Conservation (phyloP, 2,797 vertebrate genomes). For the Gambusia yucatana region DNA sequence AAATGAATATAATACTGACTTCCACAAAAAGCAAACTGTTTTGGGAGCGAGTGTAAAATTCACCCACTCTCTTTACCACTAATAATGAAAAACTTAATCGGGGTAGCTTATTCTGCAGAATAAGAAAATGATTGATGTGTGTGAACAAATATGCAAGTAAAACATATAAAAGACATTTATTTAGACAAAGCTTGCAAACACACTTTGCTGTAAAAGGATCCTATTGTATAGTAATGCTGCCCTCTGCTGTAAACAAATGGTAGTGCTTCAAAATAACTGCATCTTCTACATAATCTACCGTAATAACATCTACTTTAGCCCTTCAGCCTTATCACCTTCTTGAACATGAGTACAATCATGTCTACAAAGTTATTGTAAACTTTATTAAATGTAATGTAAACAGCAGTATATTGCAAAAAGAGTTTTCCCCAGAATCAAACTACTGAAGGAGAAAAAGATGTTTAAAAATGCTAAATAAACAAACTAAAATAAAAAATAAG, state of each 20-base stretch:
- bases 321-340: not conserved
- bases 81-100: not conserved
- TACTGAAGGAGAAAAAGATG: not conserved
- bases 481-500: not conserved
- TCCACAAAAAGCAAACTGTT: not conserved
- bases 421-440: not conserved
- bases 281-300: not conserved
- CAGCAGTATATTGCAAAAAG: not conserved
- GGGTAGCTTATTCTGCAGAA: not conserved
- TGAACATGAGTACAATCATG: not conserved
- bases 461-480: not conserved
- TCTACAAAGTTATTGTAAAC: not conserved
- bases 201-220: not conserved
- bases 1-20: constrained; percentile 10
- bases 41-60: not conserved
- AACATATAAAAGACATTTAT: not conserved
- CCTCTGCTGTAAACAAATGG: constrained; percentile 52
- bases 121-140: not conserved
- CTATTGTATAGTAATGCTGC: constrained; percentile 24
- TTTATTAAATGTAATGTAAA: not conserved
- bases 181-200: not conserved
- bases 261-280: not conserved
- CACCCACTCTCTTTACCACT: not conserved
- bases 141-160: not conserved
- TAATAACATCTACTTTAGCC: not conserved